These are phyloP conservation scores for Oncorhynchus mykiss DNA, from an alignment of 2,113 vertebrate genomes.

Conservation along the genomic window DNA sequence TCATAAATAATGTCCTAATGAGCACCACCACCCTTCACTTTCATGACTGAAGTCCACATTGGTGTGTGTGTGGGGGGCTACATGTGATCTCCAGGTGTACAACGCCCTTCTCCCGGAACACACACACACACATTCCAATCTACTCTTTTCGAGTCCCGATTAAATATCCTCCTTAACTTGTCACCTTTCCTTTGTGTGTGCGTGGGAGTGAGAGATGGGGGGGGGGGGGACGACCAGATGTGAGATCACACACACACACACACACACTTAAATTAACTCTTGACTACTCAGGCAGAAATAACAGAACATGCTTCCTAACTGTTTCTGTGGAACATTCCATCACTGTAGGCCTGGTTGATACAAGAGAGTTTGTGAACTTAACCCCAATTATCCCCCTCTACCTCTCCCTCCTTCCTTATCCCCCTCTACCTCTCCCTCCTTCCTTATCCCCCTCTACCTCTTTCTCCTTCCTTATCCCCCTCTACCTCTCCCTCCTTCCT, in stretches of 20 bases:
- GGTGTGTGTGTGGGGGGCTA: conserved; percentile 27
- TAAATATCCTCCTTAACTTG: no score
- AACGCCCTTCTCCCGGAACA: conserved; percentile 16
- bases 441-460: not conserved
- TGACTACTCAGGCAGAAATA: conserved; percentile 44
- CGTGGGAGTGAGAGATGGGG: no score
- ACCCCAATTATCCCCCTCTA: conserved; percentile 44
- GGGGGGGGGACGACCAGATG: not conserved
- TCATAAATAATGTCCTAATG: conserved; percentile 76
- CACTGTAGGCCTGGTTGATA: conserved; percentile 25
- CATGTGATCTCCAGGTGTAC: conserved; percentile 77
- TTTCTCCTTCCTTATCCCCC: not conserved
- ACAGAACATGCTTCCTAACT: conserved; percentile 39
- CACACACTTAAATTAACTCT: conserved; percentile 12
- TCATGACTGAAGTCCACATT: conserved; percentile 53
- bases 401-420: not conserved
- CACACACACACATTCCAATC: not conserved
- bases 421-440: no score
- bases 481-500: no score
- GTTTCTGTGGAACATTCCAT: conserved; percentile 42
- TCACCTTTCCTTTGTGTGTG: no score
- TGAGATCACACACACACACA: conserved; percentile 3
- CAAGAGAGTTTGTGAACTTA: conserved; percentile 32
- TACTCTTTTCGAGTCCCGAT: not conserved
- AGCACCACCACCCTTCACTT: conserved; percentile 61